These are phyloP conservation scores for Araneus ventricosus DNA, from an alignment of 1,140 invertebrate genomes.

Conservation along the genomic window DNA sequence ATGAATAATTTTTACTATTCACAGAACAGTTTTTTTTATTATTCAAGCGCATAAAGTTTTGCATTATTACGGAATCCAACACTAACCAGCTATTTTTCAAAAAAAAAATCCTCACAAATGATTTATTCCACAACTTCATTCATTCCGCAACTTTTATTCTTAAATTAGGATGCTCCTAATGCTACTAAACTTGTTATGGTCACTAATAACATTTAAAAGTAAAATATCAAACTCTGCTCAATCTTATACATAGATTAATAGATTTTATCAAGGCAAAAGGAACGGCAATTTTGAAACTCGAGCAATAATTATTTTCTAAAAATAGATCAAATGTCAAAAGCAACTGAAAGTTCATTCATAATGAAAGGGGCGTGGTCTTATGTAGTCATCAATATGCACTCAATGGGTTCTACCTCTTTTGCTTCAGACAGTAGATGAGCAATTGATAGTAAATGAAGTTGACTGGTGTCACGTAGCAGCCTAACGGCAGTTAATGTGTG, in stretches of 20 bases:
- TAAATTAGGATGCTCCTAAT: background rate
- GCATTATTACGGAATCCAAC: no score
- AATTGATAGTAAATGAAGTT: background rate
- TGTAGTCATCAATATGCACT: constrained; percentile 22
- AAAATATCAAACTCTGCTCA: background rate
- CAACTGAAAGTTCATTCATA: constrained; percentile 23
- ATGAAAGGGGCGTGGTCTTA: constrained; percentile 16
- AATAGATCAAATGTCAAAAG: constrained; percentile 39
- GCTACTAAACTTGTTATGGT: background rate
- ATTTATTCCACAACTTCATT: no score
- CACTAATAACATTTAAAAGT: background rate
- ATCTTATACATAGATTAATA: background rate
- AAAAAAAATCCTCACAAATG: no score
- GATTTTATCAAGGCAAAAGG: background rate
- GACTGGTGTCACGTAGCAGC: background rate
- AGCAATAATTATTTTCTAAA: constrained; percentile 34
- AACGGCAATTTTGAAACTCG: background rate
- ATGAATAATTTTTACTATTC: no score
- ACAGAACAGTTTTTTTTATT: no score
- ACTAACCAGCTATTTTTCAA: no score
- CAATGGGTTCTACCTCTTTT: constrained; percentile 19
- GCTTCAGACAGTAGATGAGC: background rate
- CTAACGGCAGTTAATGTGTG: background rate
- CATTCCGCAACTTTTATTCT: no score
- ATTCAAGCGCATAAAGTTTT: no score